Evolutionary conservation across 2,888 invertebrate species (phyloP), one percentile per base, ranked within the genome.

Genomic region (Celastrina argiolus): DNA sequence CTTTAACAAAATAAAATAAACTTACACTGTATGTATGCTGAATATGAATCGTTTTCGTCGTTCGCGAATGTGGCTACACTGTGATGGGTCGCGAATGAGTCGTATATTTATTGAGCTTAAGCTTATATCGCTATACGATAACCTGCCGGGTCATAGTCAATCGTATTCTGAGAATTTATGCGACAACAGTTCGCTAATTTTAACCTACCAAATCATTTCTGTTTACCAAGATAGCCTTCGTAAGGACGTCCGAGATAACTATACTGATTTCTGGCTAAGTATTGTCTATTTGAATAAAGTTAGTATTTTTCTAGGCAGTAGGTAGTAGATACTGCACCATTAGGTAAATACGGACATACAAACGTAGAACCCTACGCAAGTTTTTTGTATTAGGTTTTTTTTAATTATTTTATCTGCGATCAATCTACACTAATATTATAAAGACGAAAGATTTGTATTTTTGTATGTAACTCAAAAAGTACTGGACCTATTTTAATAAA

Each of bases 101-200:
- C 74, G 81, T 75, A 82, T 83, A 85, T 90, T 87, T 89, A 88
- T 87, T 85, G 78, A 78, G 79, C 75, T 83, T 83, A 79, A 81
- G 78, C 81, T 79, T 82, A 83, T 84, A 84, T 86, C 84, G 74
- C 72, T 39, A 64, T 64, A 65, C 71, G 88, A 89, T 90, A 90
- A 90, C 88, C 89, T 79, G 81, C 74, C 81, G 75, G 78, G 81
- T 80, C 81, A 80, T 81, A 81, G 82, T 76, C 80, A 81, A 81
- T 82, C 76, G 75, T 79, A 79, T 89, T 90, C 89, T 82, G 75
- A 85, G 89, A 90, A 90, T 68, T 82, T 83, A 83, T 82, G 82
- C 71, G 65, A 68, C 67, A 66, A 22, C 66, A 63, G 16, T 28
- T n/a, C 45, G 34, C 64, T 51, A 64, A 64, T 51, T 28, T 45